Evolutionary conservation across 2,113 vertebrate species (phyloP), one percentile per base, ranked within the genome.

Genomic region (Pteronura brasiliensis): DNA sequence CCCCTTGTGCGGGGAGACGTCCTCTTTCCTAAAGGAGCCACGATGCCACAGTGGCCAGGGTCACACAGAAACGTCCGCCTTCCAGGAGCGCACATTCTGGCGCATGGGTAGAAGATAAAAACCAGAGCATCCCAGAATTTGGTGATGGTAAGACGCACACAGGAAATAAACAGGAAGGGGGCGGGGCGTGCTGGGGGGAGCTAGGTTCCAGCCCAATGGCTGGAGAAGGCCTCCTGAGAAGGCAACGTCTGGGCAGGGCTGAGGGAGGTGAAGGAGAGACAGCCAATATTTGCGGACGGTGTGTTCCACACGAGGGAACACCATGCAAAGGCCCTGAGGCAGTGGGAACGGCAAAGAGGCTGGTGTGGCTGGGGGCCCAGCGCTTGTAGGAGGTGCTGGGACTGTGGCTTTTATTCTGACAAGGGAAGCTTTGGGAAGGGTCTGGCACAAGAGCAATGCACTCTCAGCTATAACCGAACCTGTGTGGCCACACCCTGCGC

Each of bases 211-310:
- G n/a, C n/a, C 23, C 17, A 7, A 29, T 31, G 76, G 21, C 23
- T 7, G 17, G 61, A 31, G 36, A 49, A 36, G 31, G 31, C 76
- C 44, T 81, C n/a, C 27, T 31, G 52, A 17, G 42, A 71, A 20
- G 14, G 47, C 2, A 36, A 39, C 39, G 6, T 9, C 8, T 21
- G 34, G 23, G 39, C 0, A 36, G 7, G 7, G 27, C 21, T 21
- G 61, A 27, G 27, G 31, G 42, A 69, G 11, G 52, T 21, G 34
- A 67, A 9, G 25, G 69, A 57, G 7, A 52, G 65, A 10, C 11
- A 17, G 11, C 31, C 0, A 0, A 3, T 6, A 12, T 0, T 0
- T 36, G 25, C 6, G 39, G 47, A 76, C 29, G 11, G 74, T 20
- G 44, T 29, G 13, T n/a, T 27, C 42, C 59, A 1, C 59, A 3